These are phyloP conservation scores for Tautogolabrus adspersus DNA, from an alignment of 2,113 vertebrate genomes.

Conservation along the genomic window DNA sequence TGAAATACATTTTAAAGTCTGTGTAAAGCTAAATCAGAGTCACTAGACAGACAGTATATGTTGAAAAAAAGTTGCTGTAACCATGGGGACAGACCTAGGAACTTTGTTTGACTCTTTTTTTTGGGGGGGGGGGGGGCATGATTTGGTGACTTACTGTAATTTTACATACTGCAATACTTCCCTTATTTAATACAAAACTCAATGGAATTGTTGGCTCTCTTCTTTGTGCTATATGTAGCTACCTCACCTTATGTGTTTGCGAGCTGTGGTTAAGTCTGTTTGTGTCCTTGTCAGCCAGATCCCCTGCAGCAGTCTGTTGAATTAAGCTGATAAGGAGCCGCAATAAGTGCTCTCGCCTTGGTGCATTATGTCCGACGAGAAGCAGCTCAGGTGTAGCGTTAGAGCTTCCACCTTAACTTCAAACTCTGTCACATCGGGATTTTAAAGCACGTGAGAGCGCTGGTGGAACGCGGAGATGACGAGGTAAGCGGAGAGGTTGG, in stretches of 20 bases:
- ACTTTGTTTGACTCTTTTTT: too few relatives aligned
- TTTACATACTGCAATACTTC: too few relatives aligned
- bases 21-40: too few relatives aligned
- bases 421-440: slow-evolving; percentile 8
- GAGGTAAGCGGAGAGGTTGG: slow-evolving; percentile 61
- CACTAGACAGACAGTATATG: too few relatives aligned
- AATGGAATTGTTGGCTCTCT: not conserved
- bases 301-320: slow-evolving; percentile 72
- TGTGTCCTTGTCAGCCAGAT: slow-evolving; percentile 72
- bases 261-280: slow-evolving; percentile 18
- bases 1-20: too few relatives aligned
- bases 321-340: slow-evolving; percentile 82
- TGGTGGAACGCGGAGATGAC: slow-evolving; percentile 69
- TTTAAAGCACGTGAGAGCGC: slow-evolving; percentile 59
- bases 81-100: too few relatives aligned
- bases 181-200: not conserved
- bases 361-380: slow-evolving; percentile 40
- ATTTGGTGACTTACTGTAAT: too few relatives aligned
- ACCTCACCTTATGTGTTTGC: slow-evolving; percentile 22
- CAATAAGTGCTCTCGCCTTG: slow-evolving; percentile 54
- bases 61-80: too few relatives aligned
- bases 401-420: slow-evolving; percentile 25
- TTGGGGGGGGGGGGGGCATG: too few relatives aligned
- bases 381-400: slow-evolving; percentile 41
- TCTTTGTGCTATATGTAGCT: not conserved